Conservation (phyloP, 2,888 invertebrate genomes). For the Trachelus iudaicus region DNA sequence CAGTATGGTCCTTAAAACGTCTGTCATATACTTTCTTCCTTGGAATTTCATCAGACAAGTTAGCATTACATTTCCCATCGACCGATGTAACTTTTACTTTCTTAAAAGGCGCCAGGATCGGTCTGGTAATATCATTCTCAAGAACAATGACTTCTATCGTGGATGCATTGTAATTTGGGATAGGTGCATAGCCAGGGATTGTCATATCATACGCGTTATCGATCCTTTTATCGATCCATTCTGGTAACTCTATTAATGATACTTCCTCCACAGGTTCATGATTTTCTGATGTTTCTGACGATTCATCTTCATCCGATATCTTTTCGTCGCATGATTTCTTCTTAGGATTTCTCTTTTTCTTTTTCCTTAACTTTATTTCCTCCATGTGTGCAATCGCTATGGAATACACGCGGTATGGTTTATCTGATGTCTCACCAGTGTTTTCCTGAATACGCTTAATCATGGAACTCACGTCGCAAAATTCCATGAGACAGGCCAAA, state of each 20-base stretch:
- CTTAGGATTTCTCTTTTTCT: constrained; percentile 7
- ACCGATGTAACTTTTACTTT: neutral
- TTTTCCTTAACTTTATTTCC: constrained; percentile 19
- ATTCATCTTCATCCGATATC: constrained; percentile 11
- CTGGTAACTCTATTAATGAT: constrained; percentile 45
- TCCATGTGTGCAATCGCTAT: constrained; percentile 52
- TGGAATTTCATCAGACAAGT: constrained; percentile 1
- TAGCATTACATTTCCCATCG: constrained; percentile 7
- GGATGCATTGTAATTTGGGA: constrained; percentile 49
- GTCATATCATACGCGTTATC: constrained; percentile 30
- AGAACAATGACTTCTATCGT: constrained; percentile 49
- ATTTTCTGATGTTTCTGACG: neutral
- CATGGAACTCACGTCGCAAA: constrained; percentile 38
- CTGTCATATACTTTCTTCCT: constrained; percentile 39
- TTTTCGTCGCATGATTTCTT: constrained; percentile 15
- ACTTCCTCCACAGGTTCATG: constrained; percentile 20
- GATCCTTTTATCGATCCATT: constrained; percentile 41
- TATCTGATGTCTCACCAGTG: constrained; percentile 29
- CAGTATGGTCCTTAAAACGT: constrained; percentile 41
- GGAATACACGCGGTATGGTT: constrained; percentile 48
- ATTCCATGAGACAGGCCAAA: constrained; percentile 45
- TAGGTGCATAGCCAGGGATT: constrained; percentile 39
- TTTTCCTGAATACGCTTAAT: constrained; percentile 42
- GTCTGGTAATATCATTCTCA: constrained; percentile 51
- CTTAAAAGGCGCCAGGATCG: constrained; percentile 43